A percentile compares a stretch with the other conserved stretches of the same genome.
phyloP scores from a whole-genome alignment of 2,797 vertebrate genomes.

The Heteromormyrus szaboi region DNA sequence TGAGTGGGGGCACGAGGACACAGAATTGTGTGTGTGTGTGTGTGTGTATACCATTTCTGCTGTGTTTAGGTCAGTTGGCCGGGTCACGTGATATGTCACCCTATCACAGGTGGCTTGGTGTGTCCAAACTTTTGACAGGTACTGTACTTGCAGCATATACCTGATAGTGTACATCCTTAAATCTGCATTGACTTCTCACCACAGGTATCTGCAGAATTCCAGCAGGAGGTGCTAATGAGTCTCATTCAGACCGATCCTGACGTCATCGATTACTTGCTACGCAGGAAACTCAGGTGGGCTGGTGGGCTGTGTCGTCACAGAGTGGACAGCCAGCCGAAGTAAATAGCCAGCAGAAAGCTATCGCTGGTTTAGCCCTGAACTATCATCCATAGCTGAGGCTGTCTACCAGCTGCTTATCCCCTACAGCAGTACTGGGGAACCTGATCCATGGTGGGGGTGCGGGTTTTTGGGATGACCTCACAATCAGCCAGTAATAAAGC shows the following conservation, averaged over 20 bases:
- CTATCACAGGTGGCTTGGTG: neutral
- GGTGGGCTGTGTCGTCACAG: slow-evolving; percentile 20
- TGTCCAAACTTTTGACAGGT: neutral
- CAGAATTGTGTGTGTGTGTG: neutral
- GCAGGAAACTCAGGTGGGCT: slow-evolving; percentile 67
- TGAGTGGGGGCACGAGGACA: slow-evolving; percentile 35
- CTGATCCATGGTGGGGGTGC: neutral
- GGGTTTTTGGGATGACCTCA: neutral
- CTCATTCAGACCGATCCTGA: slow-evolving; percentile 85
- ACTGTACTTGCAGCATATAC: neutral
- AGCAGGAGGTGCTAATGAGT: slow-evolving; percentile 79
- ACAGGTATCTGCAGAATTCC: slow-evolving; percentile 79
- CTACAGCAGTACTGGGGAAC: neutral
- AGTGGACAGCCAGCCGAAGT: neutral
- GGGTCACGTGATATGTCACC: neutral
- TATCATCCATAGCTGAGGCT: neutral
- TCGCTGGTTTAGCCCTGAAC: neutral
- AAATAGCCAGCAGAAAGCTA: neutral
- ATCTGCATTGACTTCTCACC: neutral
- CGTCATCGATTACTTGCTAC: slow-evolving; percentile 81
- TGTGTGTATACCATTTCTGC: neutral
- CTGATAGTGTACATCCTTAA: neutral
- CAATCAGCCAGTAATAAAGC: neutral
- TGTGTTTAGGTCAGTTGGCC: neutral
- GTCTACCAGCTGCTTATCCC: neutral